These are phyloP conservation scores for Masnerella sp. DNA, from an alignment of 2,888 invertebrate genomes.

Conservation along the genomic window DNA sequence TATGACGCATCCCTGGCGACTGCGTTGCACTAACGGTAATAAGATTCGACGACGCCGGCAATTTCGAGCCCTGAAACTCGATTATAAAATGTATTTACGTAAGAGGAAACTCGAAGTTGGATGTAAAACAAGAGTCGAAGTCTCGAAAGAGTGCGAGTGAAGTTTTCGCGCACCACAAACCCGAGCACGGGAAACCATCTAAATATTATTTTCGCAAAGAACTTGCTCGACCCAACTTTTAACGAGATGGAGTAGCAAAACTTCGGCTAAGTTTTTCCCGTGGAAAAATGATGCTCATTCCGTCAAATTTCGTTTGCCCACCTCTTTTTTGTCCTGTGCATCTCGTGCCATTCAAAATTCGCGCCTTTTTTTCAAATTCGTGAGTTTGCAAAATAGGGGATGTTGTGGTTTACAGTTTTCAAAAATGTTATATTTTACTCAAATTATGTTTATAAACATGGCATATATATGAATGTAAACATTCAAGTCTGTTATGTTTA, in stretches of 20 bases:
- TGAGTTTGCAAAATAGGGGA: too few species aligned
- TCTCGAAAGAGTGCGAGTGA: conserved; percentile 48
- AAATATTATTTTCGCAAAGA: conserved; percentile 71
- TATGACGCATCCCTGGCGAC: conserved; percentile 6
- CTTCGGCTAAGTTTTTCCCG: conserved; percentile 65
- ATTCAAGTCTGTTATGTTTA: too few species aligned
- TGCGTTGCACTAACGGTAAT: conserved; percentile 48
- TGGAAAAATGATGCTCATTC: conserved; percentile 65
- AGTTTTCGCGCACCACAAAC: conserved; percentile 42
- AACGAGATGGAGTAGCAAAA: conserved; percentile 71
- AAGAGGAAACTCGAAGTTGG: conserved; percentile 61
- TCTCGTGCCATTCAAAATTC: too few species aligned
- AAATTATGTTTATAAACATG: too few species aligned
- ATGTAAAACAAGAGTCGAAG: conserved; percentile 65
- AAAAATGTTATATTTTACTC: too few species aligned
- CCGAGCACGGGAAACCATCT: conserved; percentile 68
- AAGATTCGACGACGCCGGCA: conserved; percentile 58
- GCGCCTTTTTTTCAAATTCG: too few species aligned
- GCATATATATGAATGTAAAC: too few species aligned
- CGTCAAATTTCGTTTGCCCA: conserved; percentile 11
- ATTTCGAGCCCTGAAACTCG: conserved; percentile 65
- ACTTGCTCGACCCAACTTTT: conserved; percentile 68
- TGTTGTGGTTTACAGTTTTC: too few species aligned
- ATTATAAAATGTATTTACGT: conserved; percentile 67
- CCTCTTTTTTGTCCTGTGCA: too few species aligned